These are phyloP conservation scores for Burhinus bistriatus DNA, from an alignment of 2,113 vertebrate genomes.

Conservation along the genomic window DNA sequence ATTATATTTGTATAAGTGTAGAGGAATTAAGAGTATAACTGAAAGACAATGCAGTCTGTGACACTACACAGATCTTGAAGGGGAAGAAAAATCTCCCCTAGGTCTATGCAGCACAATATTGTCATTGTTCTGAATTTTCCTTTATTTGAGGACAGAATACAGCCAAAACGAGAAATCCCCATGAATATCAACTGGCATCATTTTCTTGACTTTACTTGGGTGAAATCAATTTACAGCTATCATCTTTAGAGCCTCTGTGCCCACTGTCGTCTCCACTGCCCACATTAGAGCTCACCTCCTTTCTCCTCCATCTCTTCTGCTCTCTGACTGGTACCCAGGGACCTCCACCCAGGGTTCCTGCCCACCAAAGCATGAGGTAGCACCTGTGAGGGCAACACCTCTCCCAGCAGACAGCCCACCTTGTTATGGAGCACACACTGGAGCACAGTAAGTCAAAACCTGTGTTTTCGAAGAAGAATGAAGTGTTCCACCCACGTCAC, in stretches of 20 bases:
- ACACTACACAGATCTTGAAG: background rate
- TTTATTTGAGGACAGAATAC: background rate
- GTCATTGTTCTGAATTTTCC: background rate
- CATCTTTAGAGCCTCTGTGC: background rate
- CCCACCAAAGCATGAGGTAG: rapidly evolving
- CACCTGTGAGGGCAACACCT: rapidly evolving
- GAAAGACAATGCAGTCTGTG: background rate
- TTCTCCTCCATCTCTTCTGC: background rate
- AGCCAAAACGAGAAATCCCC: background rate
- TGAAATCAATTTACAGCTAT: background rate
- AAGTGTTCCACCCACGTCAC: background rate
- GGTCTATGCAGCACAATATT: background rate
- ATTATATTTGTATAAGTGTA: background rate
- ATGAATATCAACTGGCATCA: rapidly evolving
- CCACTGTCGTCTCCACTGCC: rapidly evolving
- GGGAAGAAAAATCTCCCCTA: background rate
- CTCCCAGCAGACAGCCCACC: background rate
- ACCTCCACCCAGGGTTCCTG: background rate
- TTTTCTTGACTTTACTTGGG: background rate
- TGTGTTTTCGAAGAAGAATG: background rate
- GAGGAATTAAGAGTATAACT: background rate
- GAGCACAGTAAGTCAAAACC: background rate
- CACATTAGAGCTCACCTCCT: background rate
- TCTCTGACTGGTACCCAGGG: background rate
- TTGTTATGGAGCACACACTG: background rate